Percentiles rank a stretch among this genome's conserved stretches.
Evolutionary conservation across 2,888 invertebrate genomes (phyloP).

Genomic region (Xanthostigma xanthostigma): DNA sequence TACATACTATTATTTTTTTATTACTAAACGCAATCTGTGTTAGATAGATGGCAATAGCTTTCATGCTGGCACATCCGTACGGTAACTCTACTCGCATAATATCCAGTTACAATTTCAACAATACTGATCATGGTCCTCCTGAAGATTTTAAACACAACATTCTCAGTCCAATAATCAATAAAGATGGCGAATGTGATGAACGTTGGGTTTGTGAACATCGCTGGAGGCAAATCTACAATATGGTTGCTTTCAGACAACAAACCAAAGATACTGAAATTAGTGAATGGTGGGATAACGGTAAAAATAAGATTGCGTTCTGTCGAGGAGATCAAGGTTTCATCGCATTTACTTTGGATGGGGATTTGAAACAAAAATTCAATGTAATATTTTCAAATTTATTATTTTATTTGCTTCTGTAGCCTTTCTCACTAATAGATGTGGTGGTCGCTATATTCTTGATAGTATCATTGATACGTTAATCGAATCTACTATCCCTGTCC

Average conservation of each 20-base stretch:
- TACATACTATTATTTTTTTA: too few species aligned
- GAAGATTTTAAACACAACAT: conserved; percentile 18
- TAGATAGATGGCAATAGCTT: conserved; percentile 33
- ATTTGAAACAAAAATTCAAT: too few species aligned
- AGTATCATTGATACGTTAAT: too few species aligned
- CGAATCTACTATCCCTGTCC: too few species aligned
- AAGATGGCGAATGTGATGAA: conserved; percentile 21
- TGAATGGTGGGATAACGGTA: conserved; percentile 32
- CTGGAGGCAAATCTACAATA: conserved; percentile 25
- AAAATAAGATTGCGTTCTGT: conserved; percentile 32
- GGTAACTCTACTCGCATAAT: conserved; percentile 35
- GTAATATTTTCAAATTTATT: too few species aligned
- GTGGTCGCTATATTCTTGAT: too few species aligned
- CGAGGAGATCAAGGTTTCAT: too few species aligned
- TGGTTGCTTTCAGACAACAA: conserved; percentile 27
- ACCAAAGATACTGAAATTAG: conserved; percentile 20
- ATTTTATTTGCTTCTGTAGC: too few species aligned
- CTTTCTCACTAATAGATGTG: too few species aligned
- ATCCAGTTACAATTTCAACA: conserved; percentile 34
- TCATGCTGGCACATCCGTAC: conserved; percentile 40
- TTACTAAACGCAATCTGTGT: too few species aligned
- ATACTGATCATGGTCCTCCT: conserved; percentile 26
- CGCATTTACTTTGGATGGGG: too few species aligned
- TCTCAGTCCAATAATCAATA: conserved; percentile 23
- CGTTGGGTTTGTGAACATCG: conserved; percentile 30